Evolutionary conservation across 1,140 invertebrate species (phyloP).

Genomic region (Musca vetustissima): DNA sequence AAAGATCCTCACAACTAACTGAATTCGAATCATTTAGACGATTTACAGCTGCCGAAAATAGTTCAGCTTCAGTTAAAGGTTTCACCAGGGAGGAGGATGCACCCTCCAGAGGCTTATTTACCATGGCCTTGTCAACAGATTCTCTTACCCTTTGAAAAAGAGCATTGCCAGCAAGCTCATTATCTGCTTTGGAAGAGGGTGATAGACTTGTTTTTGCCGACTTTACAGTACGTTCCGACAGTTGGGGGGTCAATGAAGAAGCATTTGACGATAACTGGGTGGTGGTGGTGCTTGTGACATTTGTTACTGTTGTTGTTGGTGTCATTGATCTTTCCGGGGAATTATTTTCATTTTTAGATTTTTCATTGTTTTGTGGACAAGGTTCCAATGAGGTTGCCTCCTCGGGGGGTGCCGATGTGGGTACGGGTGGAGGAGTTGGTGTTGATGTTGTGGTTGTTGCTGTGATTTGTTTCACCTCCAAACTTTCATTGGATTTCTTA

Average conservation of each 20-base stretch:
- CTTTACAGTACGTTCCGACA: slow-evolving; percentile 11
- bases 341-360: no score
- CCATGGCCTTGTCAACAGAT: slow-evolving; percentile 48
- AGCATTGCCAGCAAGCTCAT: slow-evolving; percentile 52
- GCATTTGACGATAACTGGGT: neutral
- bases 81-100: neutral
- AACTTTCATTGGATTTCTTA: slow-evolving; percentile 19
- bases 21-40: slow-evolving; percentile 64
- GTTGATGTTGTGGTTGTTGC: neutral
- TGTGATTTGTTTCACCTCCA: neutral
- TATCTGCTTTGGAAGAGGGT: slow-evolving; percentile 33
- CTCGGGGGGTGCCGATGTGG: neutral
- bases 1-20: slow-evolving; percentile 88
- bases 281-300: slow-evolving; percentile 20
- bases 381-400: neutral
- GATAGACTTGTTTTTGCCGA: neutral
- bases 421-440: neutral
- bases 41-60: slow-evolving; percentile 48
- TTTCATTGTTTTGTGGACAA: neutral
- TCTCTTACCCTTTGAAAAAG: slow-evolving; percentile 55
- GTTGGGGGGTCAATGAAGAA: neutral
- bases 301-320: neutral
- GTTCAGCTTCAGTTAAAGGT: slow-evolving; percentile 43
- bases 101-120: slow-evolving; percentile 22
- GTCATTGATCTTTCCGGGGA: neutral